Evolutionary conservation across 2,888 invertebrate species (phyloP).

Genomic region (Chloromyia formosa): DNA sequence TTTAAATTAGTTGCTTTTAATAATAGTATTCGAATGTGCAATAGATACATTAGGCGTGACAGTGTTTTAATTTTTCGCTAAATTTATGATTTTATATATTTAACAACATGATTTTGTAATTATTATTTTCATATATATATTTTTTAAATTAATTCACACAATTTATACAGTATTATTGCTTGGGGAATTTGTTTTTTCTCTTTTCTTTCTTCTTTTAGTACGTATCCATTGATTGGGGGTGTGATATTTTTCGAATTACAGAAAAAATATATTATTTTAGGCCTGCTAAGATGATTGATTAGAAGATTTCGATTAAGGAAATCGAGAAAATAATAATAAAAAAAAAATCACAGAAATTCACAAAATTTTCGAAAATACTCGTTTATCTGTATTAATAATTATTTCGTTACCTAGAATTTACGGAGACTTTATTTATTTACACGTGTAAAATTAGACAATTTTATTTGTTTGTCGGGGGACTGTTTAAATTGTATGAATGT

Average conservation of each 20-base stretch:
- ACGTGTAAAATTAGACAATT: background rate
- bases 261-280: background rate
- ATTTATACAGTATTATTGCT: slow-evolving; percentile 34
- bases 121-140: no score
- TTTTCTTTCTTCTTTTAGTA: slow-evolving; percentile 3
- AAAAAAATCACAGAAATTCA: no score
- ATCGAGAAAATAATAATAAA: no score
- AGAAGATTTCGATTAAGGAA: no score
- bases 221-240: background rate
- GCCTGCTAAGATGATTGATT: background rate
- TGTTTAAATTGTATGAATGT: slow-evolving; percentile 7
- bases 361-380: no score
- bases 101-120: background rate
- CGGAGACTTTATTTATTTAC: slow-evolving; percentile 5
- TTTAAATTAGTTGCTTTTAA: slow-evolving; percentile 15
- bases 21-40: slow-evolving; percentile 17
- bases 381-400: no score
- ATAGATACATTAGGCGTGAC: slow-evolving; percentile 33
- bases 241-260: background rate
- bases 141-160: slow-evolving; percentile 24
- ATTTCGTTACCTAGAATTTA: no score
- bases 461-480: background rate
- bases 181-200: background rate
- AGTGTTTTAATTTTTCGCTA: slow-evolving; percentile 12
- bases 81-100: background rate